Evolutionary conservation across 1,140 invertebrate genomes (phyloP).

Genomic region (Drosophila rhopaloa): DNA sequence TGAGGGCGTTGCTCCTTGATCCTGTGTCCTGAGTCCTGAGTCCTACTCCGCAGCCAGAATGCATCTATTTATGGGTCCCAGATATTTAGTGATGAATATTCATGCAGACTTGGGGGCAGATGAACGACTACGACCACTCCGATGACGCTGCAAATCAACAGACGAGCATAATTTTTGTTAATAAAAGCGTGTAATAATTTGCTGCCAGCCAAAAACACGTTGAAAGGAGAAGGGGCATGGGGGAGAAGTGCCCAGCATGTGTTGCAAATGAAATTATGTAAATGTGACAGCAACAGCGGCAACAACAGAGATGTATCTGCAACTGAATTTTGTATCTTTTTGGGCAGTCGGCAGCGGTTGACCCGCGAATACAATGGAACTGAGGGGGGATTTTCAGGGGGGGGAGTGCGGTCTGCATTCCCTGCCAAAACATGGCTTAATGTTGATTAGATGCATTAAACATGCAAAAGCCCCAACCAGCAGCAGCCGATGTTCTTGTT

Average conservation of each 20-base stretch:
- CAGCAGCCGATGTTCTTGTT: conserved; percentile 42
- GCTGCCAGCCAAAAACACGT: conserved; percentile 15
- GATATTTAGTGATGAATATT: conserved; percentile 74
- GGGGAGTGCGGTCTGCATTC: conserved; percentile 31
- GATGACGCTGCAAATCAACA: conserved; percentile 75
- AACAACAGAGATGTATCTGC: conserved; percentile 39
- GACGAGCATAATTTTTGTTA: conserved; percentile 69
- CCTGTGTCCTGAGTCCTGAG: conserved; percentile 4
- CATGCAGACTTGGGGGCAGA: conserved; percentile 29
- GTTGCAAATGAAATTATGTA: conserved; percentile 82
- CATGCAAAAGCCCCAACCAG: conserved; percentile 62
- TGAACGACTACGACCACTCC: conserved; percentile 17
- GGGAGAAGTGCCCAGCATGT: conserved; percentile 11
- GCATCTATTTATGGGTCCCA: conserved; percentile 60
- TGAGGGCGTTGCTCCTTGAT: conserved; percentile 26
- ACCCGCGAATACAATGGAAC: conserved; percentile 62
- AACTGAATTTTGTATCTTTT: conserved; percentile 46
- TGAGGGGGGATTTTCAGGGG: not conserved
- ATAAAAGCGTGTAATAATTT: conserved; percentile 76
- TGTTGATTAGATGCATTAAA: conserved; percentile 79
- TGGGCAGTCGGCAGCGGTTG: conserved; percentile 28
- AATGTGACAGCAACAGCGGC: conserved; percentile 70
- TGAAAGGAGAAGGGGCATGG: no score
- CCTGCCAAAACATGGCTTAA: conserved; percentile 72
- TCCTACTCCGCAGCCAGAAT: conserved; percentile 5